Evolutionary conservation across 2,113 vertebrate genomes (phyloP).

Genomic region (Chionodraco myersi): DNA sequence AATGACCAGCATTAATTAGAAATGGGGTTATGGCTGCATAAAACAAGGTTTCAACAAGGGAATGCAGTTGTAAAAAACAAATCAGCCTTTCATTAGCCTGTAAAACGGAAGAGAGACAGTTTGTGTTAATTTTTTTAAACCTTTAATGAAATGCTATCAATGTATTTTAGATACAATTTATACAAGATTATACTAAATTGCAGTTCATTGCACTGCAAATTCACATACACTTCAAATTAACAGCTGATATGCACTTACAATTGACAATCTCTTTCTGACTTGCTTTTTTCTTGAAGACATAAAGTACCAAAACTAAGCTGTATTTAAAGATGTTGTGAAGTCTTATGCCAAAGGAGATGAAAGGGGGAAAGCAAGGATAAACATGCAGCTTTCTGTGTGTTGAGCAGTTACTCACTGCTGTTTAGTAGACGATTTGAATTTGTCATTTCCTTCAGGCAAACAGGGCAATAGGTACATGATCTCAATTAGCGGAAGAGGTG

Average conservation of each 20-base stretch:
- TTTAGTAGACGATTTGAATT: conserved; percentile 38
- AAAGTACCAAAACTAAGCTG: not conserved
- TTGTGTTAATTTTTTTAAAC: not conserved
- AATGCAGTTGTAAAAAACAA: conserved; percentile 48
- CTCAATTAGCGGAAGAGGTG: conserved; percentile 54
- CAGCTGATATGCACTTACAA: not conserved
- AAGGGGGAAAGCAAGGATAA: not conserved
- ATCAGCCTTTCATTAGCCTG: conserved; percentile 23
- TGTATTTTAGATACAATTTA: not conserved
- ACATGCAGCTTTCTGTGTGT: not conserved
- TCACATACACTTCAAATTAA: not conserved
- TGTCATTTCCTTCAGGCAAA: conserved; percentile 49
- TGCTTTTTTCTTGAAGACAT: not conserved
- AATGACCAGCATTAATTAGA: conserved; percentile 58
- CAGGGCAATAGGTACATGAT: conserved; percentile 41
- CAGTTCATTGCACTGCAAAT: not conserved
- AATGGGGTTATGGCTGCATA: conserved; percentile 41
- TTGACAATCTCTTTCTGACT: not conserved
- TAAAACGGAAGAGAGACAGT: conserved; percentile 1
- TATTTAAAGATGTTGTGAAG: conserved; percentile 3
- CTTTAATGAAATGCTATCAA: not conserved
- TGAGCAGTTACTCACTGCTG: conserved; percentile 9
- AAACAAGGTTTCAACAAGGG: conserved; percentile 17
- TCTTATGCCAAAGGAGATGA: conserved; percentile 32
- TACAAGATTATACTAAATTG: not conserved